Percentiles rank a stretch among this genome's conserved stretches.
These are phyloP conservation scores for Isoperla grammatica DNA, from an alignment of 2,888 invertebrate genomes.

Conservation along the genomic window DNA sequence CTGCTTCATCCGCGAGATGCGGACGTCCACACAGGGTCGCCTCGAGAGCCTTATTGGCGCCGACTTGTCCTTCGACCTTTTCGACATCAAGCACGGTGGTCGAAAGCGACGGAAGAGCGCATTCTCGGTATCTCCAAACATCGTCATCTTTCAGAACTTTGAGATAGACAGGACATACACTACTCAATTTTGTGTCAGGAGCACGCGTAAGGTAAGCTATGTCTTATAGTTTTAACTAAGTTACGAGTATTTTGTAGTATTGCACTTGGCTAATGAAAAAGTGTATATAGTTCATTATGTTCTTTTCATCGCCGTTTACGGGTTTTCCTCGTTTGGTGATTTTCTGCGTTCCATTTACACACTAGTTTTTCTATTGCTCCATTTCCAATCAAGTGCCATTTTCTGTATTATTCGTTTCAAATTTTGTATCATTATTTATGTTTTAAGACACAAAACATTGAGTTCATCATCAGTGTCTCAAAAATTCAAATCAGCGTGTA, in stretches of 20 bases:
- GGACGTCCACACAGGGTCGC: conserved; percentile 20
- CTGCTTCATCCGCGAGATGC: conserved; percentile 30
- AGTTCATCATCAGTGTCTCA: too few species aligned
- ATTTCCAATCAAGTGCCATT: too few species aligned
- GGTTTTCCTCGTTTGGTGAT: neutral
- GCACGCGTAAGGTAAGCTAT: conserved; percentile 51
- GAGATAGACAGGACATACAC: conserved; percentile 48
- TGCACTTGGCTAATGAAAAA: neutral
- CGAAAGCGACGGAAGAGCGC: neutral
- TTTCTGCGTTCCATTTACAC: too few species aligned
- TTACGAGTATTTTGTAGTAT: too few species aligned
- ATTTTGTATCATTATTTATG: too few species aligned
- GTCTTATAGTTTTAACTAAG: too few species aligned
- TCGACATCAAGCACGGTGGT: neutral
- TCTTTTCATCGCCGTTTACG: too few species aligned
- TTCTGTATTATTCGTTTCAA: too few species aligned
- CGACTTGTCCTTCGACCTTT: neutral
- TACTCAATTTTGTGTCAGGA: conserved; percentile 51
- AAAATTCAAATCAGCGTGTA: too few species aligned
- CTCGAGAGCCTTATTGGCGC: conserved; percentile 11
- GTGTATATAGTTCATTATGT: neutral
- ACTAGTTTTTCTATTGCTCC: neutral
- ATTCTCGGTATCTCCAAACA: conserved; percentile 42
- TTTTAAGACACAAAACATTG: too few species aligned
- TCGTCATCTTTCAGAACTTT: conserved; percentile 58